phyloP scores from a whole-genome alignment of 1,140 invertebrate genomes.

The Wiebesia pumilae region DNA sequence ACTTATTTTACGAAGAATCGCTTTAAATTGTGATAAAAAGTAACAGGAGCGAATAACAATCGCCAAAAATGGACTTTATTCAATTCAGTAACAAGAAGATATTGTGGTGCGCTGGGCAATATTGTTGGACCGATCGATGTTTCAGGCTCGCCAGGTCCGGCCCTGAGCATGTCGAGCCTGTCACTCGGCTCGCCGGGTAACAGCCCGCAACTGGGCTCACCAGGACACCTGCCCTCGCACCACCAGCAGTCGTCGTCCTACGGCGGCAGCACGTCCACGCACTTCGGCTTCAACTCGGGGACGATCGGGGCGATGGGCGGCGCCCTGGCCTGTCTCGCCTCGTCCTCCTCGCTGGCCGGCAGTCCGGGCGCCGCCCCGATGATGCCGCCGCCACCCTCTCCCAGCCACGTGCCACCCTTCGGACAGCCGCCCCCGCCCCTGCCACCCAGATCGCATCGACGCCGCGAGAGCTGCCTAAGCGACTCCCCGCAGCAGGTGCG shows the following conservation, averaged over 20 bases:
- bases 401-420: constrained; percentile 58
- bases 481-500: constrained; percentile 77
- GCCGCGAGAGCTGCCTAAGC: constrained; percentile 78
- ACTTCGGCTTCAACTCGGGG: constrained; percentile 71
- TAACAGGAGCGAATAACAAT: too few species aligned
- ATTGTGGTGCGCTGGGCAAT: too few species aligned
- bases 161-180: constrained; percentile 66
- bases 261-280: constrained; percentile 64
- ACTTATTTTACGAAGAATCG: too few species aligned
- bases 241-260: constrained; percentile 66
- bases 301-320: constrained; percentile 65
- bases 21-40: too few species aligned
- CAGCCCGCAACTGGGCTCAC: constrained; percentile 71
- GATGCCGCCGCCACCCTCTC: constrained; percentile 72
- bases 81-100: too few species aligned
- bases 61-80: too few species aligned
- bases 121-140: not conserved
- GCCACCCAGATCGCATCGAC: constrained; percentile 76
- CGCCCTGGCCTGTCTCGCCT: constrained; percentile 60
- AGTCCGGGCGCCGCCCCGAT: constrained; percentile 74
- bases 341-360: constrained; percentile 61
- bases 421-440: constrained; percentile 76
- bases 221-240: constrained; percentile 62
- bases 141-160: constrained; percentile 68
- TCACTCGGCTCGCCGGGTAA: constrained; percentile 70